Conservation (phyloP, 2,888 invertebrate genomes). For the Copidosoma aretas region DNA sequence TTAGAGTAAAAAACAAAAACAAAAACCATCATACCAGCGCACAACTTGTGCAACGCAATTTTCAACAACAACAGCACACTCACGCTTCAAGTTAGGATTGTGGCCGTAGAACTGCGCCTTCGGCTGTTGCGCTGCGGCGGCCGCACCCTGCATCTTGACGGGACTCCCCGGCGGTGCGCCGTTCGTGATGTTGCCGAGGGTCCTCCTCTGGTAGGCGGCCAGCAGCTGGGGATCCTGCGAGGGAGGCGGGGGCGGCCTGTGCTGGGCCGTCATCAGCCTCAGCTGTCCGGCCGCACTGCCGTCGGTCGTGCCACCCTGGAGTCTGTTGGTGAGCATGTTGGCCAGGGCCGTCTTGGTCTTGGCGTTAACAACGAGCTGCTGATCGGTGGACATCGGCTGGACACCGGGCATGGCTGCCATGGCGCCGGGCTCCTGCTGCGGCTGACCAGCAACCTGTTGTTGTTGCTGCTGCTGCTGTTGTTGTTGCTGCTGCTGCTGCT, state of each 20-base stretch:
- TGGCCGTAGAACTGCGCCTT: constrained; percentile 89
- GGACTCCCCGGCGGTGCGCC: constrained; percentile 59
- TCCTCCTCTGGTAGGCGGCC: constrained; percentile 61
- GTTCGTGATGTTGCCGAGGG: constrained; percentile 66
- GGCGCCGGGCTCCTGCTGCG: constrained; percentile 65
- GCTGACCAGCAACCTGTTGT: constrained; percentile 71
- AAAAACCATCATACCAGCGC: too few species aligned
- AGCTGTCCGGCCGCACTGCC: constrained; percentile 64
- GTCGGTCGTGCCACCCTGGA: constrained; percentile 67
- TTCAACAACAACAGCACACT: constrained; percentile 34
- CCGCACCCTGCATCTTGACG: constrained; percentile 59
- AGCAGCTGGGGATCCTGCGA: constrained; percentile 61
- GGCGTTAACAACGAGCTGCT: constrained; percentile 76
- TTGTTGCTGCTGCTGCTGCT: constrained; percentile 68
- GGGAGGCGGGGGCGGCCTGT: constrained; percentile 68
- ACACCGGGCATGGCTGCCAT: constrained; percentile 52
- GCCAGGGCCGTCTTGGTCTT: constrained; percentile 95
- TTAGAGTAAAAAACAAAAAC: too few species aligned
- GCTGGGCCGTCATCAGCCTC: constrained; percentile 85
- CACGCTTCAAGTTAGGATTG: constrained; percentile 85
- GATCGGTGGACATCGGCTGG: constrained; percentile 59
- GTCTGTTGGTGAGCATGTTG: constrained; percentile 87
- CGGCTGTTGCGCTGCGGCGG: constrained; percentile 61
- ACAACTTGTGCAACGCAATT: background rate
- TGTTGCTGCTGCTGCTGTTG: constrained; percentile 69